These are phyloP conservation scores for Zosterops pallidus DNA, from an alignment of 2,113 vertebrate genomes.

Conservation along the genomic window DNA sequence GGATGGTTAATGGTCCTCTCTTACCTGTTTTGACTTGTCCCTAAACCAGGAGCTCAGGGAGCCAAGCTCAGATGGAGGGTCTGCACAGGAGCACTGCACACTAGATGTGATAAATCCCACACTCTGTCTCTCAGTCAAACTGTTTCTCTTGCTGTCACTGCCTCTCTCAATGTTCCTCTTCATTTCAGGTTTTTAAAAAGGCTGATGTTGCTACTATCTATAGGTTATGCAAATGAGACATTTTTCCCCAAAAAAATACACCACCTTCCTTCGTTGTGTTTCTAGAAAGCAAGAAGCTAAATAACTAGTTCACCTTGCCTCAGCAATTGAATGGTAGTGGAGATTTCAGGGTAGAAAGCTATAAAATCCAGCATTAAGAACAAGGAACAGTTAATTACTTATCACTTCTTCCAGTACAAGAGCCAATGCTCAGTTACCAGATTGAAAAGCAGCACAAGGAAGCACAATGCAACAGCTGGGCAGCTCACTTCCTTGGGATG, in stretches of 20 bases:
- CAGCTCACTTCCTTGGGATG: neutral
- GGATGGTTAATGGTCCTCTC: neutral
- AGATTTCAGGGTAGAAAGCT: neutral
- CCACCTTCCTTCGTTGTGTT: neutral
- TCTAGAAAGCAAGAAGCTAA: neutral
- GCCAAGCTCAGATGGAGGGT: neutral
- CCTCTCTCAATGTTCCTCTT: neutral
- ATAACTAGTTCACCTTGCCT: neutral
- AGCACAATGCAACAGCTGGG: neutral
- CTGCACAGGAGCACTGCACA: neutral
- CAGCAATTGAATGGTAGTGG: neutral
- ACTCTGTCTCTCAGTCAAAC: neutral
- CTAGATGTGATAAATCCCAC: neutral
- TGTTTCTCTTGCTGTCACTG: neutral
- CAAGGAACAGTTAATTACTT: neutral
- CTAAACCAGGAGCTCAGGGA: neutral
- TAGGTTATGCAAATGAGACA: conserved; percentile 20
- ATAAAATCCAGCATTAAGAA: neutral
- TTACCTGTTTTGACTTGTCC: neutral
- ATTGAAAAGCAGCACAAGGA: neutral
- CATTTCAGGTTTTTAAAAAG: neutral
- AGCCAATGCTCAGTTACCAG: neutral
- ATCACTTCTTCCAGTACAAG: neutral
- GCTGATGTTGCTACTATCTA: neutral
- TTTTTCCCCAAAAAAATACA: neutral